phyloP scores from a whole-genome alignment of 2,797 vertebrate species.

The Periophthalmus magnuspinnatus region DNA sequence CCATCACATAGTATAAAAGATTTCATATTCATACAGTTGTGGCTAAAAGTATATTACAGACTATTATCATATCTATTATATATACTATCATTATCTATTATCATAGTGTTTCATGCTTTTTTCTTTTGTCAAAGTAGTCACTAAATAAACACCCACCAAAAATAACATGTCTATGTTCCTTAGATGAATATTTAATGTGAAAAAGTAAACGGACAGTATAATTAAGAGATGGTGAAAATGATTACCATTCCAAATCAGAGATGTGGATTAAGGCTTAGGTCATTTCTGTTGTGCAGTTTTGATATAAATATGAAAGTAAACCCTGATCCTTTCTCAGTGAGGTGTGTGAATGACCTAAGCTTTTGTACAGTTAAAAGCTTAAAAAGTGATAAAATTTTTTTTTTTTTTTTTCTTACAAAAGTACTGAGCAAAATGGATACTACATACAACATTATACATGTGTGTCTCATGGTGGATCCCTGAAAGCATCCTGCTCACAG shows the following conservation, averaged over 20 bases:
- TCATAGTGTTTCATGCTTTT: not conserved
- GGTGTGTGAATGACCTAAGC: not conserved
- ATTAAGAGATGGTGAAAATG: not conserved
- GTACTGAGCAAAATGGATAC: conserved; percentile 5
- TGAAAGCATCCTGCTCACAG: conserved; percentile 51
- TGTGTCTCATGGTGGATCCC: conserved; percentile 44
- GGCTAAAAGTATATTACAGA: conserved; percentile 18
- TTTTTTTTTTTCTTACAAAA: not conserved
- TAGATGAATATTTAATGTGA: not conserved
- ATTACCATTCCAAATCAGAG: not conserved
- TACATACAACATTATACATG: conserved; percentile 35
- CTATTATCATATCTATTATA: too few relatives aligned
- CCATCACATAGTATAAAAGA: conserved; percentile 30
- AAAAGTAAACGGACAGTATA: not conserved
- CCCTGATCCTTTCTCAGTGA: not conserved
- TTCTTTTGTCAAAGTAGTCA: not conserved
- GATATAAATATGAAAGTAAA: not conserved
- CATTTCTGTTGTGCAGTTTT: not conserved
- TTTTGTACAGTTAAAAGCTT: not conserved
- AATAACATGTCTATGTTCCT: too few relatives aligned
- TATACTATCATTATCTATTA: not conserved
- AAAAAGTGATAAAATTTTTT: not conserved
- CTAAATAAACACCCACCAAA: not conserved
- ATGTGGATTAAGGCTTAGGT: not conserved
- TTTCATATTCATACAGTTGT: not conserved